phyloP scores from a whole-genome alignment of 2,888 invertebrate genomes.

The Drosophila algonquin region DNA sequence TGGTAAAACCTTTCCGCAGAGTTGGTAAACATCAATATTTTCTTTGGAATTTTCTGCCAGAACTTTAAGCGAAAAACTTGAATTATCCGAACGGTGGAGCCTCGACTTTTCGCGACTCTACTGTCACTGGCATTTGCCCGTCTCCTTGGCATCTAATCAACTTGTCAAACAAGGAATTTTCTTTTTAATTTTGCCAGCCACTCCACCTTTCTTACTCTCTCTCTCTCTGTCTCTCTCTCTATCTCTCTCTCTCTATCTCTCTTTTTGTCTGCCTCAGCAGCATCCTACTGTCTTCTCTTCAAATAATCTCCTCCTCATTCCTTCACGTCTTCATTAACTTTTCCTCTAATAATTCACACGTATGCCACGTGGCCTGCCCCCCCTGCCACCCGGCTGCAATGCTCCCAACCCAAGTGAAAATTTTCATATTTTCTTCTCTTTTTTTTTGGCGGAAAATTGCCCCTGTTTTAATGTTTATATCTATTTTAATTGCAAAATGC shows the following conservation, averaged over 20 bases:
- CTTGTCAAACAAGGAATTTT: conserved; percentile 48
- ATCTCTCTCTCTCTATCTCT: neutral
- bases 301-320: neutral
- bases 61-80: neutral
- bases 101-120: conserved; percentile 16
- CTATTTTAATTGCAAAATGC: conserved; percentile 53
- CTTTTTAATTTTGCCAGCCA: conserved; percentile 1
- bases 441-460: conserved; percentile 14
- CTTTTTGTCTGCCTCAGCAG: neutral
- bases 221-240: neutral
- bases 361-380: conserved; percentile 24
- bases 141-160: conserved; percentile 44
- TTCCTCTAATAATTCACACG: conserved; percentile 39
- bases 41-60: neutral
- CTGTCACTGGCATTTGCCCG: conserved; percentile 9
- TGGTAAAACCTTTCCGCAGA: neutral
- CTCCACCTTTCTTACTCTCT: neutral
- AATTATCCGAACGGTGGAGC: neutral
- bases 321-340: conserved; percentile 42
- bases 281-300: neutral
- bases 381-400: neutral
- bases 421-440: conserved; percentile 39
- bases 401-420: conserved; percentile 36
- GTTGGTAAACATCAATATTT: neutral
- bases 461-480: conserved; percentile 38